Conservation (phyloP, 2,797 vertebrate genomes). For the Botia kubotai region DNA sequence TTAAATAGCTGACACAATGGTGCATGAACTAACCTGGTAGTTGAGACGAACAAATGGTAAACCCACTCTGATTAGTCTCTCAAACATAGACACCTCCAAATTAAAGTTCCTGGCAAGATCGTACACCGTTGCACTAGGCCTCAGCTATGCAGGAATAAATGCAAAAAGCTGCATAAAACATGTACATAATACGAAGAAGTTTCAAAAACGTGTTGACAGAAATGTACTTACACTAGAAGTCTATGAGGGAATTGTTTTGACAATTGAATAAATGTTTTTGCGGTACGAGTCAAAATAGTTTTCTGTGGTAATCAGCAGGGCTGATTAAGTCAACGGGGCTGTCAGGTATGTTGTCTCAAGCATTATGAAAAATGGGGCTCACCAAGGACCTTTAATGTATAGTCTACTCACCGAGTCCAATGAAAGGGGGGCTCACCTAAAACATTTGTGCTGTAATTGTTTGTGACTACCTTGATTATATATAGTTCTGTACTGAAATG, state of each 20-base stretch:
- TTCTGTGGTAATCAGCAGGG: no score
- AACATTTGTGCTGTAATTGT: not conserved
- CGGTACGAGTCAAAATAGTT: no score
- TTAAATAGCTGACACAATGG: not conserved
- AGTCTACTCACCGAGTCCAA: no score
- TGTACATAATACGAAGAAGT: not conserved
- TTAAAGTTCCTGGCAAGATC: slow-evolving; percentile 92
- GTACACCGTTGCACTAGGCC: slow-evolving; percentile 91
- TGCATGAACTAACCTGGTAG: slow-evolving; percentile 85
- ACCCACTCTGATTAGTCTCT: slow-evolving; percentile 87
- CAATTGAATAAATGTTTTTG: not conserved
- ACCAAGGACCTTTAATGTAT: no score
- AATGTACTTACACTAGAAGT: not conserved
- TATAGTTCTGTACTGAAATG: not conserved
- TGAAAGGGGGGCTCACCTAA: not conserved
- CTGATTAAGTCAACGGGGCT: no score
- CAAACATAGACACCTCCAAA: slow-evolving; percentile 95
- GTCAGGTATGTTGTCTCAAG: no score
- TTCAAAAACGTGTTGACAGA: not conserved
- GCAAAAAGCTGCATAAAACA: not conserved
- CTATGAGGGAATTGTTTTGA: not conserved
- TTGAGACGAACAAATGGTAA: slow-evolving; percentile 89
- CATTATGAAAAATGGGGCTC: no score
- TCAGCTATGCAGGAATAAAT: slow-evolving; percentile 80
- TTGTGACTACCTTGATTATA: not conserved